Evolutionary conservation across 2,888 invertebrate species (phyloP), one percentile per base, ranked within the genome.

Genomic region (Philopedon plagiatum): DNA sequence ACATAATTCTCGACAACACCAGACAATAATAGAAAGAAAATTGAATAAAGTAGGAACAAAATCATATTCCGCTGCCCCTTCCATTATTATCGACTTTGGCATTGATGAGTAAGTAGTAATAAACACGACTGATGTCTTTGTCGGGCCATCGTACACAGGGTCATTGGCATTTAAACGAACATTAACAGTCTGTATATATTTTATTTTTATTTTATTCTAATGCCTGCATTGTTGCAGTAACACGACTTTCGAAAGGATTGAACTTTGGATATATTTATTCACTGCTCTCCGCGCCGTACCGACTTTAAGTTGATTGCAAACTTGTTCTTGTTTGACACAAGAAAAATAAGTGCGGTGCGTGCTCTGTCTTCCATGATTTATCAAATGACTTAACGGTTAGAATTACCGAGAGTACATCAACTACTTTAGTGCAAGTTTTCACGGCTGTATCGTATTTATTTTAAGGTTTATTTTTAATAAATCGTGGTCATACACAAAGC

Each of bases 151-250:
- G 8, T 21, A 11, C 18, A 39, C 13, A 32, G 15, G 71, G 65
- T 71, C 71, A 19, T 54, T 60, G 71, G 57, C 71, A 71, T 71
- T 71, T 61, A 34, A 62, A 66, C 41, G 62, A 34, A 60, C 44
- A 61, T 68, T 61, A 34, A 51, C 44, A 61, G 54, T 61, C 54
- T 39, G 60, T 54, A 54, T 66, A 44, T 46, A 54, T 18, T 66
- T 66, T 66, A 26, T 39, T 66, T 66, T 66, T 66, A 65, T 71
- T 66, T 66, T 61, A 66, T 71, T 71, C 65, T 65, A 60, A 65
- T 60, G 44, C 21, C 44, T 71, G 64, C 64, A 56, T 71, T 65
- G 71, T 64, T 65, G 71, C 60, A 34, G 58, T 57, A 57, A 62
- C 69, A 62, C 69, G 58, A 39, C 60, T 64, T 71, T 65, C 58